Percentiles rank a stretch among this genome's conserved stretches.
Evolutionary conservation across 2,797 vertebrate genomes (phyloP).

Genomic region (Nannoperca australis): DNA sequence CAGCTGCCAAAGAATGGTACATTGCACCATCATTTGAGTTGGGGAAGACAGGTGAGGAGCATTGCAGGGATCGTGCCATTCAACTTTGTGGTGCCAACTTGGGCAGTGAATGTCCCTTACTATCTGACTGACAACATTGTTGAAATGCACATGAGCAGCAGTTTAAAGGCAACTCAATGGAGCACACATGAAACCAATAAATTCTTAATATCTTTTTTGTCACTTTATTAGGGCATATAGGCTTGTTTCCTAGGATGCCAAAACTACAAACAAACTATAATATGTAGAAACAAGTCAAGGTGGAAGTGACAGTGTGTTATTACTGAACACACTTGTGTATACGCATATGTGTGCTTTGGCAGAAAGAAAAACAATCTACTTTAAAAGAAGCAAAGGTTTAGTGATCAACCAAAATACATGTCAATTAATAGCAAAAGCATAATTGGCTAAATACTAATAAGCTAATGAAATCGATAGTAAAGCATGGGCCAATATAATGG

Average conservation of each 20-base stretch:
- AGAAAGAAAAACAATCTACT: background rate
- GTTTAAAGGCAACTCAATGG: background rate
- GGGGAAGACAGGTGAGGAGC: conserved; percentile 62
- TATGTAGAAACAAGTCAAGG: background rate
- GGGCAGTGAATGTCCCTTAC: conserved; percentile 3
- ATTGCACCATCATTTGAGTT: conserved; percentile 69
- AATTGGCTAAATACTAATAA: background rate
- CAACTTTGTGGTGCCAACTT: conserved; percentile 2
- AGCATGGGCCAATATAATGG: background rate
- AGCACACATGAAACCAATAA: background rate
- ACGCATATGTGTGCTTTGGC: background rate
- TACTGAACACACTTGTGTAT: background rate
- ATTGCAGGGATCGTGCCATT: conserved; percentile 20
- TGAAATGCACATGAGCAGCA: conserved; percentile 6
- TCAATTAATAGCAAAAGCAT: background rate
- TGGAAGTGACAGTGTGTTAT: background rate
- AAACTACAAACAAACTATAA: background rate
- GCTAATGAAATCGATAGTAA: background rate
- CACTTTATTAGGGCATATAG: background rate
- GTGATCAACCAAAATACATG: background rate
- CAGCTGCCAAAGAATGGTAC: conserved; percentile 69
- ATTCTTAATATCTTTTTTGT: background rate
- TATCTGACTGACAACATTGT: conserved; percentile 2
- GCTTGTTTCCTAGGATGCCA: background rate
- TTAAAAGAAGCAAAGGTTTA: background rate